phyloP scores from a whole-genome alignment of 2,797 vertebrate genomes.

The Oreonectes daqikongensis region DNA sequence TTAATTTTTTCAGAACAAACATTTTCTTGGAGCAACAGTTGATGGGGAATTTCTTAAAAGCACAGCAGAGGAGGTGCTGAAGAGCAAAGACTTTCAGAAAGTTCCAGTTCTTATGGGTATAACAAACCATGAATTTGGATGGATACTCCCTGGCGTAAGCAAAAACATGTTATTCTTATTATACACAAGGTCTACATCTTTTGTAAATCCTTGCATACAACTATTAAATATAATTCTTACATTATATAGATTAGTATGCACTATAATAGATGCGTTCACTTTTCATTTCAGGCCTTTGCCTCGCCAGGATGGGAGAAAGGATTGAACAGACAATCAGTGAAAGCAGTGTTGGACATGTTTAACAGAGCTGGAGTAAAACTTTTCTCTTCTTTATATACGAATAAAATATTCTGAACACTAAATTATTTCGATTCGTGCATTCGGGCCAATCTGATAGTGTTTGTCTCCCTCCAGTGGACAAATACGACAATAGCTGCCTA shows the following conservation, averaged over 20 bases:
- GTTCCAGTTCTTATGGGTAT: slow-evolving; percentile 78
- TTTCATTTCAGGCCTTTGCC: slow-evolving; percentile 62
- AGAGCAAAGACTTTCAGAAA: slow-evolving; percentile 70
- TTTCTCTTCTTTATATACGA: not conserved
- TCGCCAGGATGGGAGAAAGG: slow-evolving; percentile 71
- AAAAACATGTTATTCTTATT: not conserved
- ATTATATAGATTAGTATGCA: too few species aligned
- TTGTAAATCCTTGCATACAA: too few species aligned
- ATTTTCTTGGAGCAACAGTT: slow-evolving; percentile 68
- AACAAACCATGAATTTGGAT: slow-evolving; percentile 84
- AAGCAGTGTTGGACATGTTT: slow-evolving; percentile 66
- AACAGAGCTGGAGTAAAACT: slow-evolving; percentile 69
- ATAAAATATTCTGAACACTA: not conserved
- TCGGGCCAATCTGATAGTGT: not conserved
- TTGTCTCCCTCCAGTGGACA: slow-evolving; percentile 50
- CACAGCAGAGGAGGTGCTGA: slow-evolving; percentile 70
- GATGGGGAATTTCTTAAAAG: slow-evolving; percentile 73
- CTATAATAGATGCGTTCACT: not conserved
- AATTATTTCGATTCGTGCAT: not conserved
- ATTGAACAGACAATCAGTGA: slow-evolving; percentile 65
- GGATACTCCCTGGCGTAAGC: slow-evolving; percentile 75
- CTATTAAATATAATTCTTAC: too few species aligned
- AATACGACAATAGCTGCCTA: not conserved
- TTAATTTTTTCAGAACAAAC: slow-evolving; percentile 64
- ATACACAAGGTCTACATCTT: not conserved